Evolutionary conservation across 2,797 vertebrate genomes (phyloP).

Genomic region (Sebastolobus altivelis): DNA sequence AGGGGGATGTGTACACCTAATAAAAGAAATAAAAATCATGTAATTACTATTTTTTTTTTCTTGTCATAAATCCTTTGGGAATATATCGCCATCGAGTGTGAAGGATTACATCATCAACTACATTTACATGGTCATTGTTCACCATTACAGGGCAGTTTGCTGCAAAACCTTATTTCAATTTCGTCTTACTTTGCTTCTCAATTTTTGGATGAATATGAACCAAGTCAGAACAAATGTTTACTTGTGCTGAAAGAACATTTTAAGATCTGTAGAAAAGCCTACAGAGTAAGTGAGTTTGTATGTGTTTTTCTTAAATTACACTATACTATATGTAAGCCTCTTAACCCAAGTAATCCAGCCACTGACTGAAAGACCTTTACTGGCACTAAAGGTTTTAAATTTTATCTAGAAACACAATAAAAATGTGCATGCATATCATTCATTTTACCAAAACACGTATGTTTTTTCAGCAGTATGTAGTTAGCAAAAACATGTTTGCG

Average conservation of each 20-base stretch:
- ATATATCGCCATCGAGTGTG: neutral
- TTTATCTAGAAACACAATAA: neutral
- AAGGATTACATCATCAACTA: neutral
- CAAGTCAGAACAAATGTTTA: neutral
- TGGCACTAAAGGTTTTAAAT: slow-evolving; percentile 1
- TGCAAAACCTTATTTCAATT: neutral
- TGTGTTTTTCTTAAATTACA: neutral
- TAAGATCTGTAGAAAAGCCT: neutral
- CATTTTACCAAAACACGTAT: neutral
- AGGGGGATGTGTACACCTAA: slow-evolving; percentile 69
- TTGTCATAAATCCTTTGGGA: slow-evolving; percentile 44
- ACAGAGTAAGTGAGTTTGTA: neutral
- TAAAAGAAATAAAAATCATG: slow-evolving; percentile 40
- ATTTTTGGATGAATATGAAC: neutral
- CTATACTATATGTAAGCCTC: neutral
- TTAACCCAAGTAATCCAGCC: slow-evolving; percentile 18
- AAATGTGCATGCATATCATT: neutral
- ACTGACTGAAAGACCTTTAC: neutral
- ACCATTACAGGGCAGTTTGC: neutral
- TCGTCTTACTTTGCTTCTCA: neutral
- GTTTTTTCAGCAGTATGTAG: neutral
- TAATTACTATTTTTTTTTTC: slow-evolving; percentile 29
- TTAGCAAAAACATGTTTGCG: neutral
- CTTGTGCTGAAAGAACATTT: neutral
- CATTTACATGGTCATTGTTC: neutral